Percentiles rank a stretch among this genome's conserved stretches.
phyloP scores from a whole-genome alignment of 2,888 invertebrate species.

The Xestia rhomboidea region DNA sequence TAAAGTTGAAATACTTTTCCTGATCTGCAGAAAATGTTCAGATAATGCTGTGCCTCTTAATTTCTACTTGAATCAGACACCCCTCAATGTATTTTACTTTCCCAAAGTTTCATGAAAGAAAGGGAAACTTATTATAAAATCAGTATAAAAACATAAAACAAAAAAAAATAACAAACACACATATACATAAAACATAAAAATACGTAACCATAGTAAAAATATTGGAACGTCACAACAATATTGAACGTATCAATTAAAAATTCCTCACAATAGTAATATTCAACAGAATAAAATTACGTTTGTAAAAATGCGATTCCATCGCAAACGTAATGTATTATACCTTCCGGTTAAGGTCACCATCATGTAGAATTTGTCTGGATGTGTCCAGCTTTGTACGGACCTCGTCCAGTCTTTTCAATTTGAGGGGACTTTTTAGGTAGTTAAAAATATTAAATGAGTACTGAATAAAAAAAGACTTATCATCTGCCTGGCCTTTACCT shows the following conservation, averaged over 20 bases:
- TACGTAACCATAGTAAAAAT: background rate
- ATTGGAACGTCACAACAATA: background rate
- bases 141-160: no score
- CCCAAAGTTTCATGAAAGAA: background rate
- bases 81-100: background rate
- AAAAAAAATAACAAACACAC: no score
- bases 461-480: background rate
- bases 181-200: background rate
- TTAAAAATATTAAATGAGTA: background rate
- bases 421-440: background rate
- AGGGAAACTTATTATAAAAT: no score
- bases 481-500: background rate
- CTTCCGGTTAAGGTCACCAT: background rate
- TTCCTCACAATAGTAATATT: constrained; percentile 1
- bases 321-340: constrained; percentile 29
- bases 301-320: constrained; percentile 32
- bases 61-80: background rate
- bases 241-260: constrained; percentile 9
- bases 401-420: background rate
- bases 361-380: background rate
- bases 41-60: background rate
- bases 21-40: background rate
- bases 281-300: constrained; percentile 3
- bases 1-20: background rate
- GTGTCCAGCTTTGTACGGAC: background rate